Base-by-base conservation (phyloP, 2,888 invertebrate species). In the Macrosoma leucophasiata region DNA sequence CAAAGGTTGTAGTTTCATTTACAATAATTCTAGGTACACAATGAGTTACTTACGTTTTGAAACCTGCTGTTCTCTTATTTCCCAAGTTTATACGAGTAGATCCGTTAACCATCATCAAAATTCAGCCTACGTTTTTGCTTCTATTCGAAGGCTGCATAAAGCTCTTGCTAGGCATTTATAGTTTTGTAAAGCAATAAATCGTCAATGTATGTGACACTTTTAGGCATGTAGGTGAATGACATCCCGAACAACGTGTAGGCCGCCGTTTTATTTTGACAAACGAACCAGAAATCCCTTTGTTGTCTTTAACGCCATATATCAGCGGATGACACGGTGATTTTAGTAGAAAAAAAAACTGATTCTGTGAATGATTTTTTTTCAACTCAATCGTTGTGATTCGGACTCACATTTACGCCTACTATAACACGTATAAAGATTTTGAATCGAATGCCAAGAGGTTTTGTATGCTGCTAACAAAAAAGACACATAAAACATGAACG, bases 251-350 rank as follows among this genome's bases (percentile, higher is more conserved):
- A 25, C 67, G 71, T 65, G 74, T 78, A 70, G 75, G 74, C 66
- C 51, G 70, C 58, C 66, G 68, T 75, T 78, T 70, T 82, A 78
- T 81, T 79, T 75, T 76, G 77, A 76, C 78, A 73, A 68, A 70
- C 72, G 64, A 58, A 67, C 64, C 61, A 66, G 62, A 55, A 67
- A 58, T 63, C 62, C 58, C 67, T 75, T 77, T 79, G 76, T 79
- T 72, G 63, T 64, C 55, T 68, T 62, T 62, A 59, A 60, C 60
- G 58, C 70, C 50, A 76, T 81, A 77, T 68, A 79, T 79, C 78
- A 77, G 62, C 53, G 60, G 55, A 42, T 64, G 72, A 72, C 69
- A 69, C 58, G n/a, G 57, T 59, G 58, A 64, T 66, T 67, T 62
- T 62, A 54, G 55, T 49, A 48, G 52, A 57, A 44, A 49, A 48